Conservation (phyloP, 2,113 vertebrate genomes). For the Odontophorus gujanensis region DNA sequence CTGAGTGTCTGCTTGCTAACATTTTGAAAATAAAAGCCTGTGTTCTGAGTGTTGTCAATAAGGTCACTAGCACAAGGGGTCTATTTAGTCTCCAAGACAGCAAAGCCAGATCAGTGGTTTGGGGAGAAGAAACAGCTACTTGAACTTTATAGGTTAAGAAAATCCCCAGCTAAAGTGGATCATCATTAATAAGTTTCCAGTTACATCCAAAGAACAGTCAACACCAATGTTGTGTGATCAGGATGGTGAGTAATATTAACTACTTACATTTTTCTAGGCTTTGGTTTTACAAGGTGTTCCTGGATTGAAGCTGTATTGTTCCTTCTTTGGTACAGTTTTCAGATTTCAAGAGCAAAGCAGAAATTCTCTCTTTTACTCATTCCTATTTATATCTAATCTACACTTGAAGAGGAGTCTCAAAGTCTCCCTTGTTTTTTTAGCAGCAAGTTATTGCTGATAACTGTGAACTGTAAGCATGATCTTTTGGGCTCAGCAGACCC, state of each 20-base stretch:
- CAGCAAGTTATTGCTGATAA: conserved; percentile 16
- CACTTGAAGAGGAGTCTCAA: not conserved
- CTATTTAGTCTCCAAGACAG: conserved; percentile 44
- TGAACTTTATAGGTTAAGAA: conserved; percentile 73
- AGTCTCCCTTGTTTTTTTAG: not conserved
- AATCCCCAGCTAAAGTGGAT: conserved; percentile 60
- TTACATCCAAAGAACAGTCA: conserved; percentile 64
- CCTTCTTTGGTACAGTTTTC: not conserved
- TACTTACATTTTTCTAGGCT: not conserved
- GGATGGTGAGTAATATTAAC: conserved; percentile 36
- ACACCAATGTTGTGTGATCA: not conserved
- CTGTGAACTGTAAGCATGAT: not conserved
- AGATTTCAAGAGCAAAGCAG: not conserved
- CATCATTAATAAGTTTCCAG: conserved; percentile 43
- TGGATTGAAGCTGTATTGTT: conserved; percentile 8
- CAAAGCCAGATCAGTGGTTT: conserved; percentile 52
- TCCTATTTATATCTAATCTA: conserved; percentile 45
- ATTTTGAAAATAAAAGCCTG: conserved; percentile 30
- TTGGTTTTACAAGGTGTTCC: conserved; percentile 46
- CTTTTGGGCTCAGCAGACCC: not conserved
- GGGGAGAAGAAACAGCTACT: conserved; percentile 62
- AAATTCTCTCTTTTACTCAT: not conserved
- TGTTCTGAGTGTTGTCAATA: not conserved
- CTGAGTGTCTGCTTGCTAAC: conserved; percentile 25
- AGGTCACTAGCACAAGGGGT: not conserved